Evolutionary conservation across 1,140 invertebrate species (phyloP).

Genomic region (Aculops lycopersici): DNA sequence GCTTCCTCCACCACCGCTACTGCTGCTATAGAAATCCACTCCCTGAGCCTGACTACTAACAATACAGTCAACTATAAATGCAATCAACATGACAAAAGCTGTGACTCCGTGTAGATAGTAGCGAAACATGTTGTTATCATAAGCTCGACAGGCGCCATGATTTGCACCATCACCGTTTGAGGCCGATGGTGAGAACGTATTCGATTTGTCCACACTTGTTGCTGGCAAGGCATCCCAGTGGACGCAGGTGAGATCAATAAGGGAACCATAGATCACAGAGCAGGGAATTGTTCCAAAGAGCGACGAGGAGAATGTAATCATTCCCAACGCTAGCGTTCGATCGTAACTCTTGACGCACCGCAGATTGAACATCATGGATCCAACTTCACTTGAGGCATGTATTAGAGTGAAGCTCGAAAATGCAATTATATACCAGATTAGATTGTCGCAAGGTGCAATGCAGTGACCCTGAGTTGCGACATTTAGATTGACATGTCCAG

Average conservation of each 20-base stretch:
- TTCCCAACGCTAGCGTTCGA: slow-evolving; percentile 67
- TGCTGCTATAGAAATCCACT: not conserved
- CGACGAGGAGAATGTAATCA: slow-evolving; percentile 68
- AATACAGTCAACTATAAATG: slow-evolving; percentile 33
- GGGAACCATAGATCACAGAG: slow-evolving; percentile 59
- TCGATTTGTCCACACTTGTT: not conserved
- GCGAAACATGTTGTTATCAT: slow-evolving; percentile 45
- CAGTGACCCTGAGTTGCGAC: slow-evolving; percentile 35
- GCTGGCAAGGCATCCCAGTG: slow-evolving; percentile 56
- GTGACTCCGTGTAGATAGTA: slow-evolving; percentile 61
- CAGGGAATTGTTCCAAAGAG: slow-evolving; percentile 71
- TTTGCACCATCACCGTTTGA: slow-evolving; percentile 32
- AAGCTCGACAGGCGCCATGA: slow-evolving; percentile 43
- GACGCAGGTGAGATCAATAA: slow-evolving; percentile 60
- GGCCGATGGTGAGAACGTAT: too few species aligned
- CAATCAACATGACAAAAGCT: slow-evolving; percentile 37
- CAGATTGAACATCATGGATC: slow-evolving; percentile 54
- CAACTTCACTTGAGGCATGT: slow-evolving; percentile 64
- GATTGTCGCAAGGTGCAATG: slow-evolving; percentile 36
- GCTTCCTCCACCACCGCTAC: too few species aligned
- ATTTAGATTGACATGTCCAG: slow-evolving; percentile 29
- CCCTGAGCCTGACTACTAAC: not conserved
- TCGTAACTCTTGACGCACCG: slow-evolving; percentile 53
- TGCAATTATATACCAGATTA: slow-evolving; percentile 44
- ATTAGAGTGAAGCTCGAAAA: slow-evolving; percentile 62